Evolutionary conservation across 2,888 invertebrate species (phyloP).

Genomic region (Dendrolimus pini): DNA sequence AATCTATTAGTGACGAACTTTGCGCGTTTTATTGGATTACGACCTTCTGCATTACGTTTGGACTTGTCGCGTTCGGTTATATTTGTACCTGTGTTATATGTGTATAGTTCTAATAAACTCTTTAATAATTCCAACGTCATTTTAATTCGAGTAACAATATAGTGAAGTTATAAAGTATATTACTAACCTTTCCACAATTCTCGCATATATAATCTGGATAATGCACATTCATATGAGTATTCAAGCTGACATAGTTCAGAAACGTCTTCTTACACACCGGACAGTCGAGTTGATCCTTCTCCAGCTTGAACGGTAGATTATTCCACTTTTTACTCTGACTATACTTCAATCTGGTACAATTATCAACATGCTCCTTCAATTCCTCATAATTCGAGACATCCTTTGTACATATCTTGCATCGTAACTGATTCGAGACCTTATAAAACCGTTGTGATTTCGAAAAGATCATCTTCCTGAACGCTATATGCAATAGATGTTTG

Average conservation of each 20-base stretch:
- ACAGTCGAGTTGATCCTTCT: conserved; percentile 64
- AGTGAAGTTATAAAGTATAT: no score
- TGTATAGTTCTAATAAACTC: no score
- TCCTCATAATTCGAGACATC: conserved; percentile 44
- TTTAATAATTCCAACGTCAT: no score
- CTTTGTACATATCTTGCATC: conserved; percentile 53
- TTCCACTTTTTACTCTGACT: conserved; percentile 34
- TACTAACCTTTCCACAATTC: conserved; percentile 54
- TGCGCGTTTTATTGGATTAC: no score
- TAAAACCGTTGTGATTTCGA: conserved; percentile 49
- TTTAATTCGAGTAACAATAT: no score
- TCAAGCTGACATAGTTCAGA: conserved; percentile 57
- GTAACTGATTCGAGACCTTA: conserved; percentile 27
- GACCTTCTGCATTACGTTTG: no score
- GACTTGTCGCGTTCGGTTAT: no score
- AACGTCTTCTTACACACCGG: conserved; percentile 60
- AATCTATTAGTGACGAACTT: no score
- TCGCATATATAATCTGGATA: conserved; percentile 71
- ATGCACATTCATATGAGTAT: conserved; percentile 72
- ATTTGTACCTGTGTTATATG: no score
- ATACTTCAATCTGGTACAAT: conserved; percentile 40
- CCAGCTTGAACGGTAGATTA: conserved; percentile 57
- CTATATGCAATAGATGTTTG: conserved; percentile 39
- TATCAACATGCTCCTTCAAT: conserved; percentile 42
- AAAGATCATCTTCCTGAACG: conserved; percentile 57